Percentiles rank a stretch among this genome's conserved stretches.
Conservation (phyloP, 2,797 vertebrate species). For the Geotrypetes seraphini region DNA sequence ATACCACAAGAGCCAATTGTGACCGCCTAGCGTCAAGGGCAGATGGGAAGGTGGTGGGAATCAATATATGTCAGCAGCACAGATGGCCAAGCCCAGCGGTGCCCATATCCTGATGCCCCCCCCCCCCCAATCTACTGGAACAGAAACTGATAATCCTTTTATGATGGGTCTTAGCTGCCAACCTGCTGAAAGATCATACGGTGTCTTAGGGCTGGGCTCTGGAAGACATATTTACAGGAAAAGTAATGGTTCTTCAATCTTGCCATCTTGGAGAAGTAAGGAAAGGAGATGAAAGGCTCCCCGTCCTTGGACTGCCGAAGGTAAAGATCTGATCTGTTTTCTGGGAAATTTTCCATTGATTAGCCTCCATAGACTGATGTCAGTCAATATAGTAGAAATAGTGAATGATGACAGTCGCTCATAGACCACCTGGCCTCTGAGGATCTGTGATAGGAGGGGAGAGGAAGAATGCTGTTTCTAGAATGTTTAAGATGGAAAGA, state of each 20-base stretch:
- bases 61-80: slow-evolving; percentile 59
- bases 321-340: no score
- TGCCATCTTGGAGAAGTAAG: not conserved
- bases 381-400: no score
- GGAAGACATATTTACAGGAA: slow-evolving; percentile 11
- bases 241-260: no score
- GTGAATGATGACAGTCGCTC: no score
- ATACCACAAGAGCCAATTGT: slow-evolving; percentile 51
- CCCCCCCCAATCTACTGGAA: slow-evolving; percentile 51
- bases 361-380: no score
- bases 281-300: not conserved
- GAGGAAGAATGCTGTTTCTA: no score
- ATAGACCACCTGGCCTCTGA: no score
- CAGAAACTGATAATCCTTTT: slow-evolving; percentile 60
- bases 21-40: slow-evolving; percentile 57
- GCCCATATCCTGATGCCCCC: slow-evolving; percentile 55
- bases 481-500: no score
- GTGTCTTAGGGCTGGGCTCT: slow-evolving; percentile 18
- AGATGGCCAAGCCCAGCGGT: slow-evolving; percentile 59
- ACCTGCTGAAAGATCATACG: slow-evolving; percentile 40
- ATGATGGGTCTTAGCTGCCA: slow-evolving; percentile 53
- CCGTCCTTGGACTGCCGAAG: no score
- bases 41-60: slow-evolving; percentile 62
- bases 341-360: no score
- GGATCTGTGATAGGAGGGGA: no score